Evolutionary conservation across 2,797 vertebrate species (phyloP), one percentile per base, ranked within the genome.

Genomic region (Chelonia mydas): DNA sequence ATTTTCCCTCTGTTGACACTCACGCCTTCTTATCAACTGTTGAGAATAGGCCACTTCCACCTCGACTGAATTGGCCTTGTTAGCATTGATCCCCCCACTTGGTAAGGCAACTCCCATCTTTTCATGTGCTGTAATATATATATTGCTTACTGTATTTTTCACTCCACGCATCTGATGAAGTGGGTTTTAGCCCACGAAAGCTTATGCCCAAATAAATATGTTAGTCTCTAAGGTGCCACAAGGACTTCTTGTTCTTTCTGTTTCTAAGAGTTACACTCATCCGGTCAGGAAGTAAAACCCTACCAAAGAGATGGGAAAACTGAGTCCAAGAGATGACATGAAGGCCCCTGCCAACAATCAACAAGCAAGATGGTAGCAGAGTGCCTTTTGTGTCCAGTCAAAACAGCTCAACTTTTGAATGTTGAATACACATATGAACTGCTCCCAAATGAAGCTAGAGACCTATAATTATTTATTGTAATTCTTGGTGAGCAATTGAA

Each of bases 401-500:
- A 97, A 89, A 86, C 72, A 95, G 80, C 91, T 93, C 77, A 91
- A 13, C 59, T 93, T 61, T 93, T 93, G 87, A 95, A 94, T 87
- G 90, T 90, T 96, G 96, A 95, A 89, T 95, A 94, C 94, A 94
- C 89, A 83, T 81, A 91, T 37, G 92, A 90, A 94, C 86, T 90
- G 89, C 89, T 95, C 94, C 94, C 93, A 96, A 96, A 97, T 87
- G 78, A 95, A 89, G 54, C 88, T 92, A 95, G 96, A 6, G 68
- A 74, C 94, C 94, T 92, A 95, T 93, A 93, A 93, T 89, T 94
- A 91, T 96, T 96, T 96, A 95, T 94, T 95, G 84, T 84, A 83
- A 78, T 96, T 95, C 95, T 91, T 94, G 77, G 89, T 95, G 95
- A n/a, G 33, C 33, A n/a, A 92, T 49, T 87, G 87, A 96, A 96